A percentile compares a stretch with the other conserved stretches of the same genome.
Conservation (phyloP, 2,113 vertebrate species). For the Cebus imitator region DNA sequence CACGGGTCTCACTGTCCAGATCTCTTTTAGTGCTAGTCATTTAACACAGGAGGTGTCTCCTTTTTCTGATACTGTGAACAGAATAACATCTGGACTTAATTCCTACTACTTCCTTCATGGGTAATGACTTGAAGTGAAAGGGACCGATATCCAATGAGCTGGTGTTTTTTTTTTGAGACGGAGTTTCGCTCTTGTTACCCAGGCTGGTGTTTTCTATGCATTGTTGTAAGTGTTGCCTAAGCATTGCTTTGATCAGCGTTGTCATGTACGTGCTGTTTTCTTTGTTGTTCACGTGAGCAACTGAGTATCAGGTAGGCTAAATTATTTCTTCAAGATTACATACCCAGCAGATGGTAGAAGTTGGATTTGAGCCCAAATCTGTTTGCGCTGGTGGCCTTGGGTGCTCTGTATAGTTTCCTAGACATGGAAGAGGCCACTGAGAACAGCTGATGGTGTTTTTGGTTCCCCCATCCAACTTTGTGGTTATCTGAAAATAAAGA, state of each 20-base stretch:
- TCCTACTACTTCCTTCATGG: neutral
- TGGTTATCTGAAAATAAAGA: conserved; percentile 31
- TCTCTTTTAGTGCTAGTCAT: neutral
- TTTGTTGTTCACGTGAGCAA: neutral
- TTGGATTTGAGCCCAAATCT: conserved; percentile 4
- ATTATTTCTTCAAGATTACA: neutral
- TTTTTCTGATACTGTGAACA: neutral
- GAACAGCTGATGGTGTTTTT: neutral
- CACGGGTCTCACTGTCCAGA: neutral
- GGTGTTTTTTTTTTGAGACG: neutral
- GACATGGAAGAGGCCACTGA: neutral
- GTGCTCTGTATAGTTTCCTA: neutral
- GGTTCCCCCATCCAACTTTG: neutral
- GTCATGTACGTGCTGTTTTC: neutral
- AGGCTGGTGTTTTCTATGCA: neutral
- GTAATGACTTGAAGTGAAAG: neutral
- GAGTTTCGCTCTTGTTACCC: too few species aligned
- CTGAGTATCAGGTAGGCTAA: neutral
- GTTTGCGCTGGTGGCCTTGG: neutral
- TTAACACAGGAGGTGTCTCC: neutral
- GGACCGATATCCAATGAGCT: neutral
- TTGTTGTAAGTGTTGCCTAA: neutral
- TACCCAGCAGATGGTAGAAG: neutral
- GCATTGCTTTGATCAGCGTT: neutral
- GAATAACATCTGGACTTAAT: neutral